A percentile compares a stretch with the other conserved stretches of the same genome.
phyloP scores from a whole-genome alignment of 2,888 invertebrate genomes.

The Odontocolon sp. region DNA sequence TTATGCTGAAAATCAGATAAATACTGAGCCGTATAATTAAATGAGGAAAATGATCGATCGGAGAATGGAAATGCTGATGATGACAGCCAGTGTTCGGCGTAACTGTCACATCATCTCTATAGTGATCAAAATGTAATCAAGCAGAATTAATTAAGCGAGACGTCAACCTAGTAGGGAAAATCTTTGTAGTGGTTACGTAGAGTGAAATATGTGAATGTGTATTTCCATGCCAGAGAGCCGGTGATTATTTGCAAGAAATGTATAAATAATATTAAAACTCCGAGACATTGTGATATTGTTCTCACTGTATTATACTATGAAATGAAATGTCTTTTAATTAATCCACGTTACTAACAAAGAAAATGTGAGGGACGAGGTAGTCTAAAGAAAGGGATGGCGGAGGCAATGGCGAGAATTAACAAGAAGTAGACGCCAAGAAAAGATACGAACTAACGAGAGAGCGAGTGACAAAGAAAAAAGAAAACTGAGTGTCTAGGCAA shows the following conservation, averaged over 20 bases:
- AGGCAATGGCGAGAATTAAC: conserved; percentile 56
- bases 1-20: too few relatives aligned
- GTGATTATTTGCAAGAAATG: conserved; percentile 43
- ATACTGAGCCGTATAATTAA: too few relatives aligned
- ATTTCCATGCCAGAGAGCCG: too few relatives aligned
- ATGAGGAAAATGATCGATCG: conserved; percentile 3
- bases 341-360: conserved; percentile 50
- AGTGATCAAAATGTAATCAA: conserved; percentile 16
- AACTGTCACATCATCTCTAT: neutral
- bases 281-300: conserved; percentile 50
- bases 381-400: conserved; percentile 38
- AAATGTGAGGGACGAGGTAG: conserved; percentile 19
- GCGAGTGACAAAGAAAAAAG: neutral
- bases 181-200: too few relatives aligned
- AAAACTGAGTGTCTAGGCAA: conserved; percentile 4
- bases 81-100: neutral
- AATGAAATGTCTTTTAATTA: conserved; percentile 59
- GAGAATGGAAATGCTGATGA: neutral
- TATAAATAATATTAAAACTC: conserved; percentile 48
- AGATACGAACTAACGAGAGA: conserved; percentile 33
- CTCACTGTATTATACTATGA: conserved; percentile 38
- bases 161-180: too few relatives aligned
- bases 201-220: too few relatives aligned
- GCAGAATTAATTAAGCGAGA: conserved; percentile 22
- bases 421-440: conserved; percentile 55